phyloP scores from a whole-genome alignment of 2,113 vertebrate genomes.

The Tragelaphus buxtoni region DNA sequence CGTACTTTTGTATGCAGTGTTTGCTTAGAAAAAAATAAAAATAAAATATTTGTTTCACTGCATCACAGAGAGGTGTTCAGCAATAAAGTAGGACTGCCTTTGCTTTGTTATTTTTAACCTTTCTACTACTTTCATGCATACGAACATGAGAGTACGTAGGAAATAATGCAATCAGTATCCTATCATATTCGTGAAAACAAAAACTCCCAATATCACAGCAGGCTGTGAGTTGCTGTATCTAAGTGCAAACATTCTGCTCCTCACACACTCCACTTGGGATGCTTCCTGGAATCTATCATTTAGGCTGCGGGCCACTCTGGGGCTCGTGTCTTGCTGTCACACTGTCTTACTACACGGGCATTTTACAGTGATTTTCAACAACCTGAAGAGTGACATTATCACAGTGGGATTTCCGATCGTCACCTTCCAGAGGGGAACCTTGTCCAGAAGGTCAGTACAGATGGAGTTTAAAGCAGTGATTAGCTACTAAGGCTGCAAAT shows the following conservation, averaged over 20 bases:
- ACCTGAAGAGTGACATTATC: conserved; percentile 75
- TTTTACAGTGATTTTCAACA: conserved; percentile 69
- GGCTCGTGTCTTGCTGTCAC: conserved; percentile 50
- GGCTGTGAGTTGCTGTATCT: neutral
- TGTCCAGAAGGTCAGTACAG: conserved; percentile 58
- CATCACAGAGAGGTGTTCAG: neutral
- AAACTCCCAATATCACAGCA: neutral
- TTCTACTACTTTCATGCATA: neutral
- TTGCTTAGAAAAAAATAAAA: neutral
- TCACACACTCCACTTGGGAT: neutral
- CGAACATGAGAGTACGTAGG: neutral
- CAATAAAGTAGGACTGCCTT: neutral
- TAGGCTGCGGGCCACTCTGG: conserved; percentile 32
- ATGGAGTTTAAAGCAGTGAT: conserved; percentile 69
- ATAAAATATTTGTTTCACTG: neutral
- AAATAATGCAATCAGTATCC: neutral
- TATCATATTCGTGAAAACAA: neutral
- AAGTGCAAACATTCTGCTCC: neutral
- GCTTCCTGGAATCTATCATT: conserved; percentile 56
- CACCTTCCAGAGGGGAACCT: conserved; percentile 61
- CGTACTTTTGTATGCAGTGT: neutral
- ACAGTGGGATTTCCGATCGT: conserved; percentile 70
- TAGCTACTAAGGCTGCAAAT: conserved; percentile 60
- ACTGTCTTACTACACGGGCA: conserved; percentile 42
- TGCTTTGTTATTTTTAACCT: neutral